Conservation (phyloP, 2,888 invertebrate genomes). For the Tetranychus piercei region DNA sequence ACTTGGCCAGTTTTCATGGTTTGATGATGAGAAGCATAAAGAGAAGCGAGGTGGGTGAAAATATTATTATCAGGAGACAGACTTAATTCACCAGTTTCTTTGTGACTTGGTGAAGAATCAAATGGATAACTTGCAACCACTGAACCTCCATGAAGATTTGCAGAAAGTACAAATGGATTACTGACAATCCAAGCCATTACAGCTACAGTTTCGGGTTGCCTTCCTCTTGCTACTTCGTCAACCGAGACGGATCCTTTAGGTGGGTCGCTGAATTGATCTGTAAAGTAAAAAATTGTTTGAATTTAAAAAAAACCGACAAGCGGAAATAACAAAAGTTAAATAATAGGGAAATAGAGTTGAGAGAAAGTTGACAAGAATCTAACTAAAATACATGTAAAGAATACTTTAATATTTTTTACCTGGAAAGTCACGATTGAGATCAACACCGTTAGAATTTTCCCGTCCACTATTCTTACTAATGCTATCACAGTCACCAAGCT, state of each 20-base stretch:
- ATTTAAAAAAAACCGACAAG: neutral
- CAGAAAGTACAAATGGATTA: constrained; percentile 34
- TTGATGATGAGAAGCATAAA: constrained; percentile 54
- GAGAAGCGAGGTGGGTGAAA: constrained; percentile 55
- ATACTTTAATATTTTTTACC: constrained; percentile 42
- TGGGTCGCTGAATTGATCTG: constrained; percentile 1
- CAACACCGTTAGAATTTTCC: constrained; percentile 57
- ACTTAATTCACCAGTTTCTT: constrained; percentile 37
- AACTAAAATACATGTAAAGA: neutral
- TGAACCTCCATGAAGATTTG: constrained; percentile 35
- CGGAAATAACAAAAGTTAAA: neutral
- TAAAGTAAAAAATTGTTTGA: neutral
- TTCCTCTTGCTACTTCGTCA: constrained; percentile 16
- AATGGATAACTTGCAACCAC: constrained; percentile 42
- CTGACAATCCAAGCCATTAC: constrained; percentile 33
- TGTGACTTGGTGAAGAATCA: constrained; percentile 30
- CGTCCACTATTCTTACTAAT: constrained; percentile 46
- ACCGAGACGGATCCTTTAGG: neutral
- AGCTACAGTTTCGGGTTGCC: constrained; percentile 32
- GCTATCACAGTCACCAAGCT: constrained; percentile 64
- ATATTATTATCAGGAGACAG: constrained; percentile 59
- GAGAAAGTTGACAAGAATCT: neutral
- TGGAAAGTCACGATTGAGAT: constrained; percentile 79
- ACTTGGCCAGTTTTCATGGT: constrained; percentile 52
- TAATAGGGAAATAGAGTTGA: neutral